phyloP scores from a whole-genome alignment of 2,113 vertebrate species.

The Antechinus flavipes region DNA sequence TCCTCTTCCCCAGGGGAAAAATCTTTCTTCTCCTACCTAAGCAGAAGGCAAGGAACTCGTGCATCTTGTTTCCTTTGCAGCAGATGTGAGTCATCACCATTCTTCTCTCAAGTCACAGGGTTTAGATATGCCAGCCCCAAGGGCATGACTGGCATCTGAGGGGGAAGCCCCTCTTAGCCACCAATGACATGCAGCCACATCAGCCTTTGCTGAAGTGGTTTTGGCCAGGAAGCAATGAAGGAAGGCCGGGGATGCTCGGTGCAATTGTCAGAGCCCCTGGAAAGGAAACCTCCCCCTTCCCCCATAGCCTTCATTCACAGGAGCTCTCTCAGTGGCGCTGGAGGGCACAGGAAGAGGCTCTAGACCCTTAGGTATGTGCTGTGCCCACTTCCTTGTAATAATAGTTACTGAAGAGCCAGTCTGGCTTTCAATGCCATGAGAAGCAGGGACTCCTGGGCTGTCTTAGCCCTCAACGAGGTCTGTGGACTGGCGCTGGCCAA shows the following conservation, averaged over 20 bases:
- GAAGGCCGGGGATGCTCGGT: neutral
- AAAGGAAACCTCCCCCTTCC: neutral
- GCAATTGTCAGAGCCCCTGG: neutral
- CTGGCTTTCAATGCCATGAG: neutral
- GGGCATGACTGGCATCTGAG: neutral
- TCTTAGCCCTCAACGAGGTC: neutral
- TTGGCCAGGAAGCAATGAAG: neutral
- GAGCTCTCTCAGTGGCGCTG: no score
- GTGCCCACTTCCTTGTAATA: neutral
- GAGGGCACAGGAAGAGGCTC: neutral
- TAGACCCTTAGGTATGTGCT: neutral
- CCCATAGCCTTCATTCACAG: neutral
- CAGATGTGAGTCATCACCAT: neutral
- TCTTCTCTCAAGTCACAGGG: constrained; percentile 17
- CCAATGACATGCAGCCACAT: neutral
- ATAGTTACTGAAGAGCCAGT: neutral
- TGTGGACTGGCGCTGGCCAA: neutral
- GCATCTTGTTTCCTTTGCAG: neutral
- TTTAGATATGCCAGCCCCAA: neutral
- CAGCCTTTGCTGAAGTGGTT: neutral
- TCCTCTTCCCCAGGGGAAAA: neutral
- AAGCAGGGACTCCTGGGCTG: neutral
- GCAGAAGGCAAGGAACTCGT: neutral
- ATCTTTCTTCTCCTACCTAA: neutral
- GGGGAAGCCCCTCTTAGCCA: neutral